phyloP scores from a whole-genome alignment of 1,140 invertebrate genomes.

The Meloidogyne chitwoodi region DNA sequence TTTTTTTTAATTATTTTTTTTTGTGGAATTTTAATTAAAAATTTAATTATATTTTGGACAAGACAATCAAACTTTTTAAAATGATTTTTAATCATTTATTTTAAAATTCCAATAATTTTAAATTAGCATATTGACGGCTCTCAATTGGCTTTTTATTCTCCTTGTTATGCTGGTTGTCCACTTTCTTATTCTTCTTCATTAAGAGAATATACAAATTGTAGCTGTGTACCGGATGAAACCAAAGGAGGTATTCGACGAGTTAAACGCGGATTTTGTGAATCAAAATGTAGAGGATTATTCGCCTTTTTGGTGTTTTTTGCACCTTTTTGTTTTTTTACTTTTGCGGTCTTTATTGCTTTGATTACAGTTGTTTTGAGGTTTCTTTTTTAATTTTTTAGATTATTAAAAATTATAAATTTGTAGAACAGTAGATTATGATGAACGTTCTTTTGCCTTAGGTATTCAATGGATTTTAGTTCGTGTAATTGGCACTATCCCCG shows the following conservation, averaged over 20 bases:
- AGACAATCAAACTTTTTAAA: too few relatives aligned
- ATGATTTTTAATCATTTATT: too few relatives aligned
- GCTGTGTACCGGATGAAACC: slow-evolving; percentile 49
- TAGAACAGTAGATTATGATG: slow-evolving; percentile 58
- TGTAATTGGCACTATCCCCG: slow-evolving; percentile 57
- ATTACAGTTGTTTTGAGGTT: slow-evolving; percentile 59
- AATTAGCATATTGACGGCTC: slow-evolving; percentile 46
- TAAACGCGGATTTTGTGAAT: slow-evolving; percentile 58
- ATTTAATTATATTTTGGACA: too few relatives aligned
- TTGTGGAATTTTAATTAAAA: too few relatives aligned
- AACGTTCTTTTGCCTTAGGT: slow-evolving; percentile 56
- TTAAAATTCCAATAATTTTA: too few relatives aligned
- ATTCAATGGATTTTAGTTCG: slow-evolving; percentile 60
- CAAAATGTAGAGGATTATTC: slow-evolving; percentile 54
- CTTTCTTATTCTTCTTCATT: slow-evolving; percentile 36
- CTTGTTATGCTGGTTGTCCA: slow-evolving; percentile 56
- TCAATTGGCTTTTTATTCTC: slow-evolving; percentile 58
- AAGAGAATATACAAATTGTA: slow-evolving; percentile 54
- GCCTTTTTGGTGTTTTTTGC: slow-evolving; percentile 56
- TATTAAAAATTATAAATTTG: slow-evolving; percentile 25
- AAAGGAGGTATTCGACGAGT: slow-evolving; percentile 43
- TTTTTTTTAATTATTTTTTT: too few relatives aligned
- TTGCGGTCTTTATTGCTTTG: slow-evolving; percentile 56
- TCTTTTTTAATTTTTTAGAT: slow-evolving; percentile 13
- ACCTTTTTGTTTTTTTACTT: slow-evolving; percentile 59